phyloP scores from a whole-genome alignment of 2,113 vertebrate species.

The Aphyosemion australe region DNA sequence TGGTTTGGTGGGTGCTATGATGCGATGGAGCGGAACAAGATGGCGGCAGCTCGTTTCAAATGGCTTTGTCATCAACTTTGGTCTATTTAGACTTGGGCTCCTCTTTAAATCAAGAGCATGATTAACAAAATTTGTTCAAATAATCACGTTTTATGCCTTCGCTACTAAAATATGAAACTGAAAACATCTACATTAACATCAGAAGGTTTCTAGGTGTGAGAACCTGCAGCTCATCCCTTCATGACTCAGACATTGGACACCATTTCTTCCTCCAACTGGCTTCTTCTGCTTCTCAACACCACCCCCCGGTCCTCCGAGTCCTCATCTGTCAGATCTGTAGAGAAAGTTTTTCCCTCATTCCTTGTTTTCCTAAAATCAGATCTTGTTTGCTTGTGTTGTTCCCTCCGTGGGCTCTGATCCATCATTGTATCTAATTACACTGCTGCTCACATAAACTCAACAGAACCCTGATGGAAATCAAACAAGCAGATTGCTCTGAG shows the following conservation, averaged over 20 bases:
- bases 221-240: no score
- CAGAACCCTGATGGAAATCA: slow-evolving; percentile 23
- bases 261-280: neutral
- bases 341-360: slow-evolving; percentile 25
- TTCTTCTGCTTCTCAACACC: neutral
- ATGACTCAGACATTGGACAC: neutral
- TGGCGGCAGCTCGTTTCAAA: no score
- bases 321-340: slow-evolving; percentile 22
- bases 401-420: slow-evolving; percentile 12
- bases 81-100: no score
- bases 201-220: no score
- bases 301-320: neutral
- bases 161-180: no score
- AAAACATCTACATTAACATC: no score
- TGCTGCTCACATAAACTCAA: slow-evolving; percentile 14
- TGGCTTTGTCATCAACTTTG: no score
- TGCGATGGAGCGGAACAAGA: no score
- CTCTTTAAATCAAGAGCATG: no score
- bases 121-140: no score
- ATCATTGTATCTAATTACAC: slow-evolving; percentile 34
- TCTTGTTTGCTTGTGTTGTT: slow-evolving; percentile 34
- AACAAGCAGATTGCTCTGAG: slow-evolving; percentile 19
- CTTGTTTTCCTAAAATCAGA: slow-evolving; percentile 19
- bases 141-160: no score
- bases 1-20: no score